These are phyloP conservation scores for Neomonachus schauinslandi DNA, from an alignment of 2,113 vertebrate species.

Conservation along the genomic window DNA sequence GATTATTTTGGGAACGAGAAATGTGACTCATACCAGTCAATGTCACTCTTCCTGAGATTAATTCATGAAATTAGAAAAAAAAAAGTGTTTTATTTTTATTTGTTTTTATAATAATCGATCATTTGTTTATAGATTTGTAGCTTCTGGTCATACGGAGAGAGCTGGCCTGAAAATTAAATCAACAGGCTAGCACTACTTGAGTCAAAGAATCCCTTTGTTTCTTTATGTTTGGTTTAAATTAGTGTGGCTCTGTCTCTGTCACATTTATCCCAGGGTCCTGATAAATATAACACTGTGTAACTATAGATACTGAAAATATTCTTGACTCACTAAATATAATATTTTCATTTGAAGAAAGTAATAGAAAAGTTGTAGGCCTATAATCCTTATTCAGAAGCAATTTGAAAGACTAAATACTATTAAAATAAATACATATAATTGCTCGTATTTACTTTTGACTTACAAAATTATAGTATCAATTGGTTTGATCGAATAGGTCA, in stretches of 20 bases:
- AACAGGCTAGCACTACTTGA: neutral
- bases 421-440: neutral
- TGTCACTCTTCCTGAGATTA: neutral
- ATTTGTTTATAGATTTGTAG: neutral
- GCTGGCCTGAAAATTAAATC: neutral
- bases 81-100: neutral
- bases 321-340: neutral
- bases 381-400: neutral
- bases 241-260: neutral
- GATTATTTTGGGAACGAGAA: neutral
- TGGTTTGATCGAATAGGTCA: neutral
- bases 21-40: neutral
- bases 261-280: neutral
- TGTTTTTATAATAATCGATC: neutral
- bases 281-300: neutral
- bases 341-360: slow-evolving; percentile 1
- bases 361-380: neutral
- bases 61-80: neutral
- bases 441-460: neutral
- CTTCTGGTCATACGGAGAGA: neutral
- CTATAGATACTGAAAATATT: neutral
- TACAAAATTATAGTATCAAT: neutral
- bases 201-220: neutral
- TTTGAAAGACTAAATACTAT: neutral
- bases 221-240: neutral